phyloP scores from a whole-genome alignment of 2,113 vertebrate species.

The Gadus chalcogrammus region DNA sequence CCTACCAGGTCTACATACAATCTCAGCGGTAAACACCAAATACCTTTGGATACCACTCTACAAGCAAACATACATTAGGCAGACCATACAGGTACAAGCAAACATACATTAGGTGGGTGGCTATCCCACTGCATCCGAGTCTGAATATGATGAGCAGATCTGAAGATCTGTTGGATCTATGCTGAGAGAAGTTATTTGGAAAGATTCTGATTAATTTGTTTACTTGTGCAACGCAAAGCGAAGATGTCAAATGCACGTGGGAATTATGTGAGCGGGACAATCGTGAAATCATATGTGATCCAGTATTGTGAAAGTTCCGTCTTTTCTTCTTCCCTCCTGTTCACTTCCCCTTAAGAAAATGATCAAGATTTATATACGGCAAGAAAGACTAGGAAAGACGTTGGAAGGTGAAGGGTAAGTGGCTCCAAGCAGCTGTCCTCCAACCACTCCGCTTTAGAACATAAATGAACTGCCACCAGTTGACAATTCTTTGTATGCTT shows the following conservation, averaged over 20 bases:
- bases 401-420: conserved; percentile 42
- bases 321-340: conserved; percentile 26
- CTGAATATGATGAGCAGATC: too few relatives aligned
- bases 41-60: conserved; percentile 3
- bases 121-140: too few relatives aligned
- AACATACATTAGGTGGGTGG: not conserved
- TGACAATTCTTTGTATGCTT: too few relatives aligned
- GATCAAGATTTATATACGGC: not conserved
- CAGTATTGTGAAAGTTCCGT: conserved; percentile 58
- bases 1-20: not conserved
- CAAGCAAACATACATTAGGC: not conserved
- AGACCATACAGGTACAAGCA: not conserved
- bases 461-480: too few relatives aligned
- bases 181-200: too few relatives aligned
- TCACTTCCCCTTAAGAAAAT: conserved; percentile 9
- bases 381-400: conserved; percentile 23
- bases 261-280: conserved; percentile 11
- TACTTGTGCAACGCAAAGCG: too few relatives aligned
- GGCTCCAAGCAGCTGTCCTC: not conserved
- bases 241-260: too few relatives aligned
- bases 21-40: conserved; percentile 26
- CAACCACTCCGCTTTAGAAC: too few relatives aligned
- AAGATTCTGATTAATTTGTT: too few relatives aligned
- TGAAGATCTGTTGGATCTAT: too few relatives aligned
- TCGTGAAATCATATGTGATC: conserved; percentile 8